Evolutionary conservation across 1,140 invertebrate genomes (phyloP).

Genomic region (Ceratoteleas bidentatus): DNA sequence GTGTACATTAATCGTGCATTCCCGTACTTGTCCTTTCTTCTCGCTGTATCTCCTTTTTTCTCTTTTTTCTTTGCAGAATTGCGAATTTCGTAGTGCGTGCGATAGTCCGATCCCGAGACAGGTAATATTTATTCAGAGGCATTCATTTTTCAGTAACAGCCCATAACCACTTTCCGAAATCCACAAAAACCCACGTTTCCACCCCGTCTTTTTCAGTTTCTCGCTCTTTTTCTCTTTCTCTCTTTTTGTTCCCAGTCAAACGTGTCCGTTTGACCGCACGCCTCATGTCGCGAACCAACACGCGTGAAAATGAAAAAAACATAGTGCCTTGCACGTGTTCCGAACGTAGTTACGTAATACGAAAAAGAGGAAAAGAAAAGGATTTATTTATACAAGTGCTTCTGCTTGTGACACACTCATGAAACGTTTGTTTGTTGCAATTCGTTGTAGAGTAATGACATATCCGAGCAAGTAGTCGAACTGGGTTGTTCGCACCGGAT

Average conservation of each 20-base stretch:
- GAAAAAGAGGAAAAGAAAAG: constrained; percentile 13
- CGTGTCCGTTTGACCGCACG: no score
- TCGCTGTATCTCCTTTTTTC: constrained; percentile 25
- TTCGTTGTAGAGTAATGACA: constrained; percentile 79
- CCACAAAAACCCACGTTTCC: neutral
- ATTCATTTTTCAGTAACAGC: constrained; percentile 29
- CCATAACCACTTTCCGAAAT: constrained; percentile 35
- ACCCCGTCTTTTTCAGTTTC: neutral
- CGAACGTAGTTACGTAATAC: constrained; percentile 64
- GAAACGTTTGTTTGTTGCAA: constrained; percentile 68
- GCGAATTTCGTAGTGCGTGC: constrained; percentile 49
- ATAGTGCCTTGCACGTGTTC: constrained; percentile 80
- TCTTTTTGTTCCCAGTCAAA: neutral
- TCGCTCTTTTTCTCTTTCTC: neutral
- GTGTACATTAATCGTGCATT: constrained; percentile 25
- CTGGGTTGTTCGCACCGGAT: constrained; percentile 69
- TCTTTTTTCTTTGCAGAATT: constrained; percentile 60
- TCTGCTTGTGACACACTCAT: constrained; percentile 56
- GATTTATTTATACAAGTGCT: constrained; percentile 52
- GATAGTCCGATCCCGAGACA: constrained; percentile 36
- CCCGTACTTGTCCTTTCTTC: no score
- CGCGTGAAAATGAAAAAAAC: constrained; percentile 74
- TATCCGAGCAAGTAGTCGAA: constrained; percentile 76
- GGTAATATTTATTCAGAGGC: constrained; percentile 50
- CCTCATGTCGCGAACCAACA: constrained; percentile 51